A percentile compares a stretch with the other conserved stretches of the same genome.
phyloP scores from a whole-genome alignment of 2,888 invertebrate species.

The Aromia moschata region DNA sequence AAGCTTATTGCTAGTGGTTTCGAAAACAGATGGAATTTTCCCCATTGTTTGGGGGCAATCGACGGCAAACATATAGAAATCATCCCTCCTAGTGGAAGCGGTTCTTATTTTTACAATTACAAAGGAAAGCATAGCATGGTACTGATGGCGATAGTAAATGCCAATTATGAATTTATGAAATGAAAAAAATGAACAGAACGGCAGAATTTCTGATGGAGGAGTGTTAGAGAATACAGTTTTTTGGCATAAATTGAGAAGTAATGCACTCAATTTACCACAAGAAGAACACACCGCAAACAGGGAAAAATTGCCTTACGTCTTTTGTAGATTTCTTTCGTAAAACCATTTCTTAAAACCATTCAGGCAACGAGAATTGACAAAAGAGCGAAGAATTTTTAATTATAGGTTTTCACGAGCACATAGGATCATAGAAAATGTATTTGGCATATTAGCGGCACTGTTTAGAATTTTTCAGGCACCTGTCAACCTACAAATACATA shows the following conservation, averaged over 20 bases:
- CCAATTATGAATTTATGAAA: neutral
- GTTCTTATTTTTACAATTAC: neutral
- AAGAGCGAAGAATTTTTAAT: too few relatives aligned
- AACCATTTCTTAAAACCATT: neutral
- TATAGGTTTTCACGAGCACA: neutral
- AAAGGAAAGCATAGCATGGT: neutral
- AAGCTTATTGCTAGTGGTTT: neutral
- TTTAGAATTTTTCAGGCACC: neutral
- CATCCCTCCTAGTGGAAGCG: neutral
- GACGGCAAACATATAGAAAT: neutral
- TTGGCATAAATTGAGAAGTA: neutral
- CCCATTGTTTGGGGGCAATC: neutral
- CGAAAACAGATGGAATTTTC: neutral
- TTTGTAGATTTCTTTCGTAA: neutral
- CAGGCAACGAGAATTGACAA: neutral
- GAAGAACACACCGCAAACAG: neutral
- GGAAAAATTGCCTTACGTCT: neutral
- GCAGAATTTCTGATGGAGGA: neutral
- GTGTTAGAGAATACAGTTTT: neutral
- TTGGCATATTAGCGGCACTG: neutral
- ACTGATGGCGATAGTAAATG: neutral
- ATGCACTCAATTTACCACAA: neutral
- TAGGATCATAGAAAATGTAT: neutral
- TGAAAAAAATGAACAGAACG: neutral
- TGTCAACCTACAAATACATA: neutral